Base-by-base conservation (phyloP, 2,888 invertebrate species). In the Monoplex corrugatus region DNA sequence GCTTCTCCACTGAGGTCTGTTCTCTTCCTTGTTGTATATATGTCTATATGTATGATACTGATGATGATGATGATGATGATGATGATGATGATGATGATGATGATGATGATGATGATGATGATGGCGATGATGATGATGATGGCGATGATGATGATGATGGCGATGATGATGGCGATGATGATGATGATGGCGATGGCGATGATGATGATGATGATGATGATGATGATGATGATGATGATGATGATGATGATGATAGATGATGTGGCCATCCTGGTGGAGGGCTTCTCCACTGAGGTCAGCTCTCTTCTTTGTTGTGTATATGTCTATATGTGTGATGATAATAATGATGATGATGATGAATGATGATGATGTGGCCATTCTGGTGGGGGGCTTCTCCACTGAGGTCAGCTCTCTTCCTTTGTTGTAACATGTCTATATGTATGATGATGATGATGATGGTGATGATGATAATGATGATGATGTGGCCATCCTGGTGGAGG, bases 401-500 rank as follows among this genome's bases (percentile, higher is more conserved):
- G 99, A 99, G 97, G 98, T 98, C 96, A 97, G 97, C n/a, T n/a
- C n/a, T n/a, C n/a, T n/a, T n/a, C n/a, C n/a, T n/a, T n/a, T n/a
- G n/a, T n/a, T n/a, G n/a, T n/a, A n/a, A n/a, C n/a, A n/a, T n/a
- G n/a, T n/a, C n/a, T n/a, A n/a, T n/a, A n/a, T n/a, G n/a, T n/a
- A n/a, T n/a, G n/a, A n/a, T n/a, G n/a, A n/a, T n/a, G n/a, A n/a
- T n/a, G n/a, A n/a, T n/a, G n/a, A n/a, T n/a, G n/a, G n/a, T n/a
- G n/a, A n/a, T n/a, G n/a, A n/a, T n/a, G n/a, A n/a, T n/a, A n/a
- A n/a, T n/a, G n/a, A n/a, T n/a, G n/a, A n/a, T n/a, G n/a, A n/a
- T n/a, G 99, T 99, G 92, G 99, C 99, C 96, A 99, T 99, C 96
- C 97, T 99, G 94, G 99, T 99, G 91, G 99, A 99, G 97, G 99